Percentiles rank a stretch among this genome's conserved stretches.
Evolutionary conservation across 2,888 invertebrate species (phyloP).

Genomic region (Drosophila conformis): DNA sequence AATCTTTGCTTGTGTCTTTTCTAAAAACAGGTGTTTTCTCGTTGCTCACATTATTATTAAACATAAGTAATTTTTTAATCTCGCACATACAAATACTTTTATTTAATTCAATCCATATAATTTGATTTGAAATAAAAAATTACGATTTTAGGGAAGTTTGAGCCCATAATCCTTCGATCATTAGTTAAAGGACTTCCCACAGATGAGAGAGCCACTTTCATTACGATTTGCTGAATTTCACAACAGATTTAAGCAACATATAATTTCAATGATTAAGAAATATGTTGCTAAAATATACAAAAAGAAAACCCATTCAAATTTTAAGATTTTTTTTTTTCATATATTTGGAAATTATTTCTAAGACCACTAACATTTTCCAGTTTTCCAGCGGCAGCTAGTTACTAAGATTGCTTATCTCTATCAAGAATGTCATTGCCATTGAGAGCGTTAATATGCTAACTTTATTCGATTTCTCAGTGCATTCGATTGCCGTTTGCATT

Average conservation of each 20-base stretch:
- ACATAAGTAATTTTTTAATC: fast-evolving
- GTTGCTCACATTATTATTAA: neutral
- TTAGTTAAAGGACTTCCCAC: neutral
- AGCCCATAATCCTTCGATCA: neutral
- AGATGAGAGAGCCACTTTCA: neutral
- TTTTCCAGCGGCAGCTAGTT: neutral
- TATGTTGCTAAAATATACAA: neutral
- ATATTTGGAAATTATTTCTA: neutral
- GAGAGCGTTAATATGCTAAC: conserved; percentile 33
- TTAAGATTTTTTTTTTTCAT: neutral
- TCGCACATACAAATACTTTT: neutral
- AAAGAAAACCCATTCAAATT: neutral
- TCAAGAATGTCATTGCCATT: conserved; percentile 25
- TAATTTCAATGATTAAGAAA: neutral
- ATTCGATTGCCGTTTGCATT: conserved; percentile 34
- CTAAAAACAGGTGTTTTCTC: neutral
- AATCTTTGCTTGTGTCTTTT: neutral
- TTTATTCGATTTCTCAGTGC: conserved; percentile 7
- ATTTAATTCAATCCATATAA: too few relatives aligned
- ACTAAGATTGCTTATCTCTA: neutral
- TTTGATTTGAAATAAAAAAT: neutral
- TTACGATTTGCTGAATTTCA: neutral
- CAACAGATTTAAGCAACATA: neutral
- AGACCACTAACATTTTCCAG: neutral
- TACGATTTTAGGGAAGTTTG: neutral